Conservation (phyloP, 2,797 vertebrate species). For the Leptoclinus maculatus region DNA sequence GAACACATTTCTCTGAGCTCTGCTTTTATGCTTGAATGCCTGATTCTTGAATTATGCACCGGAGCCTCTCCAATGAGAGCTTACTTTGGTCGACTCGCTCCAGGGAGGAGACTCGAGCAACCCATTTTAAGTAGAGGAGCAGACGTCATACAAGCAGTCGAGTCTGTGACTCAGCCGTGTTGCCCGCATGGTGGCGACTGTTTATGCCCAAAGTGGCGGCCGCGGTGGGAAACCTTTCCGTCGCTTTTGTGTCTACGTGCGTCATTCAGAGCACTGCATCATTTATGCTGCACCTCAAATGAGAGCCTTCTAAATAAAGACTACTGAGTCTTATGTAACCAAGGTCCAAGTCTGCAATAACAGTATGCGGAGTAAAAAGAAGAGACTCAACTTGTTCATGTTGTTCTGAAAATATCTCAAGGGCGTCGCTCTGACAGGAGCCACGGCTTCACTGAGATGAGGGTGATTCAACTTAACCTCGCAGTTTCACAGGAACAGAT, state of each 20-base stretch:
- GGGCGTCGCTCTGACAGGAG: conserved; percentile 43
- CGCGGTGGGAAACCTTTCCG: conserved; percentile 68
- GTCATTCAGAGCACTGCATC: conserved; percentile 78
- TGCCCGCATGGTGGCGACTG: conserved; percentile 59
- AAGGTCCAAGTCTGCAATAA: conserved; percentile 63
- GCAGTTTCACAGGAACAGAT: conserved; percentile 14
- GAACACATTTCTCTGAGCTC: conserved; percentile 22
- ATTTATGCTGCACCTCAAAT: conserved; percentile 79
- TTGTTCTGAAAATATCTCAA: conserved; percentile 55
- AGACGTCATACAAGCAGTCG: conserved; percentile 44
- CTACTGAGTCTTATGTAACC: conserved; percentile 65
- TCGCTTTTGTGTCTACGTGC: conserved; percentile 78
- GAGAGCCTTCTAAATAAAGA: conserved; percentile 80
- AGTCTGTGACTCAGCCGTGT: conserved; percentile 65
- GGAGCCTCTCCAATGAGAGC: conserved; percentile 36
- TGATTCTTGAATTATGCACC: conserved; percentile 48
- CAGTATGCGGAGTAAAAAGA: conserved; percentile 36
- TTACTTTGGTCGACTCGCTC: conserved; percentile 2
- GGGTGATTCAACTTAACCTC: conserved; percentile 11
- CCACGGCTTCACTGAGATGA: conserved; percentile 6
- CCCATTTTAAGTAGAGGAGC: conserved; percentile 23
- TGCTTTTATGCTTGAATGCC: conserved; percentile 31
- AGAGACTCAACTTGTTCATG: conserved; percentile 56
- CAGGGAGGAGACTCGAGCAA: conserved; percentile 3
- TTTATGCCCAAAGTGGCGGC: conserved; percentile 57